Evolutionary conservation across 2,113 vertebrate genomes (phyloP).

Genomic region (Paracanthobrama guichenoti): DNA sequence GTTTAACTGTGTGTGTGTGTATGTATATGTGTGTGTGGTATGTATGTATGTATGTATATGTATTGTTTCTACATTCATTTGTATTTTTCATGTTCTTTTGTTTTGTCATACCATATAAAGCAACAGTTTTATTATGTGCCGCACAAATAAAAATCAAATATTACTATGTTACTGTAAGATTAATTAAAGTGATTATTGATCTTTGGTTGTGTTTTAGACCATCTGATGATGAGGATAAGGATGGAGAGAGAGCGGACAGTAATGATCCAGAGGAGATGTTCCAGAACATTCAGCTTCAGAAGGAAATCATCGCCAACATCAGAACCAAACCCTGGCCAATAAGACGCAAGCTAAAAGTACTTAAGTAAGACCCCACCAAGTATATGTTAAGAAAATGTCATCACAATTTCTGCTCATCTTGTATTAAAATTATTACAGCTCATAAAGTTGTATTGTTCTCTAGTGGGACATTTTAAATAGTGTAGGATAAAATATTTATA

Average conservation of each 20-base stretch:
- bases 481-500: background rate
- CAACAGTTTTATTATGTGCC: background rate
- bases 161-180: background rate
- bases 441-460: slow-evolving; percentile 10
- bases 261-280: slow-evolving; percentile 94
- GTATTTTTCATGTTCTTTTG: background rate
- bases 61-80: background rate
- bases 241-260: slow-evolving; percentile 82
- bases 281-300: slow-evolving; percentile 97
- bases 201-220: slow-evolving; percentile 70
- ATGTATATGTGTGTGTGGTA: no score
- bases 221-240: slow-evolving; percentile 83
- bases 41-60: background rate
- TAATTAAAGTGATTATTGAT: background rate
- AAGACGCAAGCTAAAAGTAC: slow-evolving; percentile 88
- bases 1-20: no score
- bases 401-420: background rate
- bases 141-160: background rate
- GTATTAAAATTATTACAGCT: background rate
- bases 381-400: background rate
- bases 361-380: slow-evolving; percentile 77
- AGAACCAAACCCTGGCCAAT: slow-evolving; percentile 92
- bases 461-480: background rate
- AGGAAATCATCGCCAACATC: slow-evolving; percentile 93
- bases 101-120: background rate